phyloP scores from a whole-genome alignment of 53 echinoderm and acorn worm genomes.

The Patiria pectinifera region DNA sequence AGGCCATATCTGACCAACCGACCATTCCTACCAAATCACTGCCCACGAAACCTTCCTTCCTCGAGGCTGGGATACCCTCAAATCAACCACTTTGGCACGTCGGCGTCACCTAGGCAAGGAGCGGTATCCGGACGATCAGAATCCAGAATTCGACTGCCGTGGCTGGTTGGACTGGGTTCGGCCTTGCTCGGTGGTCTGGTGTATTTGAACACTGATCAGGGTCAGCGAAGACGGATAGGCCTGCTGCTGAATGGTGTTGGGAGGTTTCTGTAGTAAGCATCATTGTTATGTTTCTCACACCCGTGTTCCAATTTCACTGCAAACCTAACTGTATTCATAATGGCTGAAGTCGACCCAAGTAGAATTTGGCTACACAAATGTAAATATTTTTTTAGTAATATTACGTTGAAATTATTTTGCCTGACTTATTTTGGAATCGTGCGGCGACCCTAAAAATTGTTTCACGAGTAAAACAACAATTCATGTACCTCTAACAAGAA shows the following conservation, averaged over 20 bases:
- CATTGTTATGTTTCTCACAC: neutral
- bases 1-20: neutral
- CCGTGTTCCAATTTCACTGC: neutral
- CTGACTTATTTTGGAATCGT: too few relatives aligned
- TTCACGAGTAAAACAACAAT: too few relatives aligned
- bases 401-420: too few relatives aligned
- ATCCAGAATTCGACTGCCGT: neutral
- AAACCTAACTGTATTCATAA: too few relatives aligned
- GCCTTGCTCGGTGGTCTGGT: neutral
- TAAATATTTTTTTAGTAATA: too few relatives aligned
- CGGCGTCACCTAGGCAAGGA: neutral
- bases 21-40: neutral
- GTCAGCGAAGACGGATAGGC: neutral
- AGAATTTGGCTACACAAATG: too few relatives aligned
- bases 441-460: too few relatives aligned
- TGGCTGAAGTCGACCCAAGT: too few relatives aligned
- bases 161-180: neutral
- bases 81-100: neutral
- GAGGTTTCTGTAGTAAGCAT: conserved; percentile 14
- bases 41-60: neutral
- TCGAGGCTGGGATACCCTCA: neutral
- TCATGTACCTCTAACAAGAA: too few relatives aligned
- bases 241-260: neutral
- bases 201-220: neutral
- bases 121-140: neutral